These are phyloP conservation scores for Phylloscopus trochilus DNA, from an alignment of 2,113 vertebrate genomes.

Conservation along the genomic window DNA sequence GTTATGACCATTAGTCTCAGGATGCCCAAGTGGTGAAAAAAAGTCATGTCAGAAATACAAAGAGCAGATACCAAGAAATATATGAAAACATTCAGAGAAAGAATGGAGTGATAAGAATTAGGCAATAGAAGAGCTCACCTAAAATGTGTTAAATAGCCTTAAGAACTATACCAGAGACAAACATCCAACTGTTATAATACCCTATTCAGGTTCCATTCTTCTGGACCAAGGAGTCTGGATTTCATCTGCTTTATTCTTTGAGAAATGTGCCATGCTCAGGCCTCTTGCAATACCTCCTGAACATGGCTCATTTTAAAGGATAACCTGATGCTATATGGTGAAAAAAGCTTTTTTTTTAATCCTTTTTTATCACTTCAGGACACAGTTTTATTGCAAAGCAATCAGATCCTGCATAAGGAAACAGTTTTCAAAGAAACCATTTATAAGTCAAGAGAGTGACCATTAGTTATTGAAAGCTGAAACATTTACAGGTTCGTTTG, in stretches of 20 bases:
- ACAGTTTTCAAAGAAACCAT: not conserved
- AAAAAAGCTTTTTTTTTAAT: not conserved
- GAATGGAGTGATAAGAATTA: not conserved
- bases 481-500: not conserved
- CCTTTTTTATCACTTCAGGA: not conserved
- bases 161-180: not conserved
- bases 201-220: not conserved
- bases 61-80: not conserved
- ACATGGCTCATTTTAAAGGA: not conserved
- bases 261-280: not conserved
- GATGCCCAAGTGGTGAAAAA: not conserved
- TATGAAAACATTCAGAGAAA: not conserved
- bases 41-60: not conserved
- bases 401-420: not conserved
- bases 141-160: not conserved
- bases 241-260: not conserved
- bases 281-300: not conserved
- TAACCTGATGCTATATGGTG: not conserved
- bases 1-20: not conserved
- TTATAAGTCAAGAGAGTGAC: not conserved
- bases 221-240: not conserved
- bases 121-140: not conserved
- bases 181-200: not conserved
- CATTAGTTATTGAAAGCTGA: not conserved
- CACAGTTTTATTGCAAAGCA: not conserved